Percentiles rank a stretch among this genome's conserved stretches.
phyloP scores from a whole-genome alignment of 2,113 vertebrate genomes.

The crab-eating macaque (Macaca fascicularis) region DNA sequence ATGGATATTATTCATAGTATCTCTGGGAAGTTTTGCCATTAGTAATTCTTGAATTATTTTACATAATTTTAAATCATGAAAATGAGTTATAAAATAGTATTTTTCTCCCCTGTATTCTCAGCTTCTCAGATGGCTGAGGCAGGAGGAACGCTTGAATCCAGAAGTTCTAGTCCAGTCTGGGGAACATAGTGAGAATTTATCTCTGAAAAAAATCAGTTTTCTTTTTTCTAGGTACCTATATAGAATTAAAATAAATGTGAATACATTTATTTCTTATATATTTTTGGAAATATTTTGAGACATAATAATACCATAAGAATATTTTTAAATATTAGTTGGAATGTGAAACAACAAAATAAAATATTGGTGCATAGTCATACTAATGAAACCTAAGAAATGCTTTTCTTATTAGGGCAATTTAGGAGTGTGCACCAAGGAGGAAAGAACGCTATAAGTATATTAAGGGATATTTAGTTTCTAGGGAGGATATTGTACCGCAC shows the following conservation, averaged over 20 bases:
- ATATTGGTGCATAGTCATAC: neutral
- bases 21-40: neutral
- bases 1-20: neutral
- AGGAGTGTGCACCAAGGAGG: neutral
- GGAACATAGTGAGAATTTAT: neutral
- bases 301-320: neutral
- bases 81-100: neutral
- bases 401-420: neutral
- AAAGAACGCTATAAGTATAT: neutral
- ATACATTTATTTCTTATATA: neutral
- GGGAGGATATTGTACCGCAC: neutral
- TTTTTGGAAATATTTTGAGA: neutral
- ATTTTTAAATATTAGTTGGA: slow-evolving; percentile 17
- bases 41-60: slow-evolving; percentile 10
- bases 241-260: neutral
- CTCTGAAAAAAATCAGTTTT: neutral
- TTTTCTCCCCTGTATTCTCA: neutral
- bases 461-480: neutral
- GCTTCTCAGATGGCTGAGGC: neutral
- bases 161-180: neutral
- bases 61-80: slow-evolving; percentile 1
- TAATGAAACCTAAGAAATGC: neutral
- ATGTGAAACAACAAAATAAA: slow-evolving; percentile 32
- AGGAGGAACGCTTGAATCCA: neutral
- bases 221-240: neutral